A percentile compares a stretch with the other conserved stretches of the same genome.
Conservation (phyloP, 2,888 invertebrate species). For the Imbricaverruca yamaguchii region DNA sequence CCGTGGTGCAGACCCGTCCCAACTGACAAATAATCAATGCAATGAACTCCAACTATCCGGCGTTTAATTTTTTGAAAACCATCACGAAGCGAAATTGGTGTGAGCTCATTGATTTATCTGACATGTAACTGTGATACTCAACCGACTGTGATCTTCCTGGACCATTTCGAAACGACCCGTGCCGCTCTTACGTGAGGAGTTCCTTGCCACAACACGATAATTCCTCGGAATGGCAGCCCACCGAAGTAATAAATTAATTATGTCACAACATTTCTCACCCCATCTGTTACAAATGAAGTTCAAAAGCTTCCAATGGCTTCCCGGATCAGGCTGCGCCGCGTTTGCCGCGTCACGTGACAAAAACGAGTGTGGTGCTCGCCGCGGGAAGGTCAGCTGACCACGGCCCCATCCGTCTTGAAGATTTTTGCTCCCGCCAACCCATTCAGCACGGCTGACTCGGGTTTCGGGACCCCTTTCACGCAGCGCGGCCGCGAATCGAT, state of each 20-base stretch:
- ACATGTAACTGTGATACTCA: too few relatives aligned
- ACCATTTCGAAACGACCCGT: background rate
- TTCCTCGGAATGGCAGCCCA: background rate
- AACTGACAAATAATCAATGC: too few relatives aligned
- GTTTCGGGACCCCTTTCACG: conserved; percentile 5
- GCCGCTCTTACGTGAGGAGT: background rate
- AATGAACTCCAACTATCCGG: background rate
- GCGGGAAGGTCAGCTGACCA: background rate
- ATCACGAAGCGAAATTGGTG: background rate
- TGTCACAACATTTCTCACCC: conserved; percentile 5
- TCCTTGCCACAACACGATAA: background rate
- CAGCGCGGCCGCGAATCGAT: background rate
- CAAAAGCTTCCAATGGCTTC: background rate
- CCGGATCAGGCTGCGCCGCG: background rate
- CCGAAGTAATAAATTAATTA: background rate
- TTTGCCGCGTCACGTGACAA: background rate
- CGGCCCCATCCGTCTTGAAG: background rate
- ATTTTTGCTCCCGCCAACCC: background rate
- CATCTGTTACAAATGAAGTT: background rate
- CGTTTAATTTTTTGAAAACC: background rate
- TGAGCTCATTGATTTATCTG: too few relatives aligned
- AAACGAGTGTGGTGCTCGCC: background rate
- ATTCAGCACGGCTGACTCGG: background rate
- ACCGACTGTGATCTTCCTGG: background rate
- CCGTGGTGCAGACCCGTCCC: too few relatives aligned